These are phyloP conservation scores for Anagrus nilaparvatae DNA, from an alignment of 1,140 invertebrate species.

Conservation along the genomic window DNA sequence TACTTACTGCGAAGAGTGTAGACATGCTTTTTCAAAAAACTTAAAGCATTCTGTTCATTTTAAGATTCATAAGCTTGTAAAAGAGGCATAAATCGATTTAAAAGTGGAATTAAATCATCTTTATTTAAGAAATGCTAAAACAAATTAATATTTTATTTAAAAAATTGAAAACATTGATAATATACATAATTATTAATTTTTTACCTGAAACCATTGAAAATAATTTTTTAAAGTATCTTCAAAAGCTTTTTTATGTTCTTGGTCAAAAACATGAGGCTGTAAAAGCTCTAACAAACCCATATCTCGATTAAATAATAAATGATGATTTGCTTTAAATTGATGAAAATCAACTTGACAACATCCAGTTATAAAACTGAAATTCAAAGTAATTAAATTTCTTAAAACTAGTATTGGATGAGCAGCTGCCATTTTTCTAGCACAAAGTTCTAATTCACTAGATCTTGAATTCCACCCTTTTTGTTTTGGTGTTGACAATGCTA, in stretches of 20 bases:
- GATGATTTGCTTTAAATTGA: constrained; percentile 63
- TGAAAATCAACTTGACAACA: constrained; percentile 62
- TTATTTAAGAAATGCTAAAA: constrained; percentile 52
- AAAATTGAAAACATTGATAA: too few species aligned
- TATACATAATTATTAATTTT: constrained; percentile 17
- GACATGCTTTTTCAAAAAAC: constrained; percentile 49
- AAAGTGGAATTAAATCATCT: constrained; percentile 50
- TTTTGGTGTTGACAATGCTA: constrained; percentile 58
- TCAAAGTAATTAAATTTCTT: constrained; percentile 74
- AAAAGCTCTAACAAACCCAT: constrained; percentile 70
- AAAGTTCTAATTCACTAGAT: constrained; percentile 66
- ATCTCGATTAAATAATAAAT: constrained; percentile 69
- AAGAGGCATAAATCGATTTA: constrained; percentile 51
- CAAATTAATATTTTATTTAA: too few species aligned
- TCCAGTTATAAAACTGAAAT: constrained; percentile 73
- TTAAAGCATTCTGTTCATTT: constrained; percentile 45
- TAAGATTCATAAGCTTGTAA: constrained; percentile 52
- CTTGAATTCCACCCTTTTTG: constrained; percentile 59
- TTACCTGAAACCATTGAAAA: constrained; percentile 50
- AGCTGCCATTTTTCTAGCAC: constrained; percentile 70
- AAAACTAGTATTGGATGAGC: constrained; percentile 74
- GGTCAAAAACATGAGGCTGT: constrained; percentile 65
- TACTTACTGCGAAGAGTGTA: constrained; percentile 47
- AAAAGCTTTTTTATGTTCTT: constrained; percentile 44
- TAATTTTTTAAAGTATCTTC: constrained; percentile 52